These are phyloP conservation scores for Harpagus bidentatus DNA, from an alignment of 2,113 vertebrate genomes.

Conservation along the genomic window DNA sequence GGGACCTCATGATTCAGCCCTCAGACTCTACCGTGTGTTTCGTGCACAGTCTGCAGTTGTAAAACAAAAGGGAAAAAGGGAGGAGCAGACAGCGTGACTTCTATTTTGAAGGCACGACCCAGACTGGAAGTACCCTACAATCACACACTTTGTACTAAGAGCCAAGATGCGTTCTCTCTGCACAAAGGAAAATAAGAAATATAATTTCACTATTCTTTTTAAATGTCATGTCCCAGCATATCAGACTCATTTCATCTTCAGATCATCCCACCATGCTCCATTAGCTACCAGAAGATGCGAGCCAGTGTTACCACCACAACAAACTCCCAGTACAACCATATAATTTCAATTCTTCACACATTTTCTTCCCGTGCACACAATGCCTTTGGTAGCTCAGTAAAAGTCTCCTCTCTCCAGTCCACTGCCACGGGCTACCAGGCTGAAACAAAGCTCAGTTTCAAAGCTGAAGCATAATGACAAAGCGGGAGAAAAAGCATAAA, in stretches of 20 bases:
- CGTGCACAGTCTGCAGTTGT: too few species aligned
- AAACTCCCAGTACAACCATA: constrained; percentile 50
- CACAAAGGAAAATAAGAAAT: constrained; percentile 35
- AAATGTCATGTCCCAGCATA: constrained; percentile 37
- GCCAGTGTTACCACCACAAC: constrained; percentile 27
- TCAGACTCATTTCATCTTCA: constrained; percentile 20
- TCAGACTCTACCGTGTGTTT: neutral
- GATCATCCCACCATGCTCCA: constrained; percentile 1
- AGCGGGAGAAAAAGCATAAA: constrained; percentile 26
- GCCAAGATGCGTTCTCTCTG: neutral
- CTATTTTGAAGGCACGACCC: neutral
- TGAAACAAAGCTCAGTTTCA: constrained; percentile 64
- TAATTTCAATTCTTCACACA: constrained; percentile 66
- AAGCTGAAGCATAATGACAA: constrained; percentile 31
- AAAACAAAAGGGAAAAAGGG: neutral
- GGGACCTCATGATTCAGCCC: neutral
- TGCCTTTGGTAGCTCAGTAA: constrained; percentile 19
- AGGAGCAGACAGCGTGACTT: neutral
- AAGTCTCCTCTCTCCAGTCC: constrained; percentile 41
- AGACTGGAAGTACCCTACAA: neutral
- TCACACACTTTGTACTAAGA: neutral
- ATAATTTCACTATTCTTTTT: constrained; percentile 33
- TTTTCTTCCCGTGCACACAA: constrained; percentile 48
- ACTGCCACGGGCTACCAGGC: constrained; percentile 56
- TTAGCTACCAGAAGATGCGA: neutral